Conservation (phyloP, 2,113 vertebrate species). For the Butastur rufipennis region DNA sequence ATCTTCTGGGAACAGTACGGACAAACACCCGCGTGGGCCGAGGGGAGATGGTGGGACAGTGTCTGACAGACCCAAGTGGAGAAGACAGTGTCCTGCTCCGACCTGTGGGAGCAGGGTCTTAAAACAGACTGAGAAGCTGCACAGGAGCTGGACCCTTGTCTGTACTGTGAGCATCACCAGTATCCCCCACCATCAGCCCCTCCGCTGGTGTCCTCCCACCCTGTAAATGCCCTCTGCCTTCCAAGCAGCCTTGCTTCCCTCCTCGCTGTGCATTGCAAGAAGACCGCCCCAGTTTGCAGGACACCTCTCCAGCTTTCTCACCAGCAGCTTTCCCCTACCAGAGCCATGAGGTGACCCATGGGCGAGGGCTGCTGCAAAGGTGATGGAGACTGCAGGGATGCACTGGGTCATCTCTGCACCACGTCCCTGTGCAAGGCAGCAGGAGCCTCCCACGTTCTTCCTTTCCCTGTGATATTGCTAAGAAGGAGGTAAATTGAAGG, state of each 20-base stretch:
- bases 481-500: neutral
- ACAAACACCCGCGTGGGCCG: neutral
- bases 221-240: neutral
- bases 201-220: rapidly evolving
- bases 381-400: rapidly evolving
- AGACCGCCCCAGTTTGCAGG: neutral
- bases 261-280: rapidly evolving
- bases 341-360: neutral
- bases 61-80: neutral
- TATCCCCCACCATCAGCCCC: neutral
- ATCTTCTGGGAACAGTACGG: rapidly evolving
- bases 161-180: neutral
- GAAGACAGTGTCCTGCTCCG: rapidly evolving
- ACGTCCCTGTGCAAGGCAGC: neutral
- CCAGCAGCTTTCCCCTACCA: neutral
- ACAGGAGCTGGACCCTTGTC: neutral
- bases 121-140: neutral
- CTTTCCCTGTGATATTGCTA: neutral
- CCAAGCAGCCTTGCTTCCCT: neutral
- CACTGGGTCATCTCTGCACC: neutral
- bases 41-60: neutral
- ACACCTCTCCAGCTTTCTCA: neutral
- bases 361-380: neutral
- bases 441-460: neutral
- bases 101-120: neutral